phyloP scores from a whole-genome alignment of 92 coral and sea anemone genomes.

The Micromussa lordhowensis region DNA sequence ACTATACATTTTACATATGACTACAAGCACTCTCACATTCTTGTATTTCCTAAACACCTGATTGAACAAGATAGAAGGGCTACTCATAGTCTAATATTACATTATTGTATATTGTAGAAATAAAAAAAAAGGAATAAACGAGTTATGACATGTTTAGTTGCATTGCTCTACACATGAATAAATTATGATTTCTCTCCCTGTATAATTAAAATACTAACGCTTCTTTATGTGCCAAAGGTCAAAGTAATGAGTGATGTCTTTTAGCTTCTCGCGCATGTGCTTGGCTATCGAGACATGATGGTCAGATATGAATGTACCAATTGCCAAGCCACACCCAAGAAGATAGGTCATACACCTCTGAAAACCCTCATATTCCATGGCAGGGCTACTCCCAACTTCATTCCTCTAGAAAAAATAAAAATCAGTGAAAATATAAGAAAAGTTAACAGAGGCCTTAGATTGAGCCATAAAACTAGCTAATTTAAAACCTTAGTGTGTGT shows the following conservation, averaged over 20 bases:
- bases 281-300: slow-evolving; percentile 62
- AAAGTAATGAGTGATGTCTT: slow-evolving; percentile 58
- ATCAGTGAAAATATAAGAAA: not conserved
- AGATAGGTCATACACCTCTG: slow-evolving; percentile 54
- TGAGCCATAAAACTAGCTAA: not conserved
- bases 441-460: not conserved
- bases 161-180: slow-evolving; percentile 1
- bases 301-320: slow-evolving; percentile 59
- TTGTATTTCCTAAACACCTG: no score
- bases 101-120: not conserved
- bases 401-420: slow-evolving; percentile 33
- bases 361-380: slow-evolving; percentile 65
- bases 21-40: no score
- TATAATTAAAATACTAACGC: slow-evolving; percentile 34
- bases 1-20: no score
- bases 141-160: slow-evolving; percentile 9
- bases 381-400: slow-evolving; percentile 58
- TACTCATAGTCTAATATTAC: slow-evolving; percentile 1
- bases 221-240: slow-evolving; percentile 72
- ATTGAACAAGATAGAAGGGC: not conserved
- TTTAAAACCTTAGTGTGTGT: no score
- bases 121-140: not conserved
- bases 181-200: not conserved
- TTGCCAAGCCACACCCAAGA: slow-evolving; percentile 40
- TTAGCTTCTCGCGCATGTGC: slow-evolving; percentile 63